Conservation (phyloP, 1,140 invertebrate genomes). For the Linepithema humile region DNA sequence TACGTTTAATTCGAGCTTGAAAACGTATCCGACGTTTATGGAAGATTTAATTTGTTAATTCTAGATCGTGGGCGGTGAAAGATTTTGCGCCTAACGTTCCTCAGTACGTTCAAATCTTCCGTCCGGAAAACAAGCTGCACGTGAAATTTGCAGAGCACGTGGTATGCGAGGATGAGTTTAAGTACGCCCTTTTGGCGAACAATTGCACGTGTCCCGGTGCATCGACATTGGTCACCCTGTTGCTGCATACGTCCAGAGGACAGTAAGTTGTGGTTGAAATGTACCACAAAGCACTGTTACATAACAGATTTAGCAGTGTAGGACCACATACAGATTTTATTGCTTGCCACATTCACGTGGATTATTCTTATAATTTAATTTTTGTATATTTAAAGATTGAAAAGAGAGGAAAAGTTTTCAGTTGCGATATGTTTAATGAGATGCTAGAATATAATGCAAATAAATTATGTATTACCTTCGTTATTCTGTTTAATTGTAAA, state of each 20-base stretch:
- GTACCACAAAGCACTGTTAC: background rate
- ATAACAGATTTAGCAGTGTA: background rate
- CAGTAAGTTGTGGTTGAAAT: constrained; percentile 89
- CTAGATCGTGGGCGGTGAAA: constrained; percentile 97
- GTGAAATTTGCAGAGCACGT: constrained; percentile 99
- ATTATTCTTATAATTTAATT: background rate
- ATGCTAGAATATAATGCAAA: background rate
- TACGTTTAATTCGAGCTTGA: background rate
- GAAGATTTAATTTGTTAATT: background rate
- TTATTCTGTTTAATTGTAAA: background rate
- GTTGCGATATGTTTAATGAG: background rate
- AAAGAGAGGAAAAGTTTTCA: too few relatives aligned
- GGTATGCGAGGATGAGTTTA: constrained; percentile 99
- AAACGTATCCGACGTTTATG: background rate
- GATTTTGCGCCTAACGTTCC: constrained; percentile 98
- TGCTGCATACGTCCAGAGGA: constrained; percentile 97
- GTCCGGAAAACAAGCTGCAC: constrained; percentile 98
- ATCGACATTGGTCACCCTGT: constrained; percentile 96
- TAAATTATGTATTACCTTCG: background rate
- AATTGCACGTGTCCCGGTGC: constrained; percentile 99
- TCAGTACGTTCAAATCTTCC: constrained; percentile 99
- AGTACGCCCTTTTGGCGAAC: constrained; percentile 98
- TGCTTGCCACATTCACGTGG: background rate
- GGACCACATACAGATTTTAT: background rate
- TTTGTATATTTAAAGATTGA: background rate